Base-by-base conservation (phyloP, 1,140 invertebrate genomes). In the Aricia agestis region DNA sequence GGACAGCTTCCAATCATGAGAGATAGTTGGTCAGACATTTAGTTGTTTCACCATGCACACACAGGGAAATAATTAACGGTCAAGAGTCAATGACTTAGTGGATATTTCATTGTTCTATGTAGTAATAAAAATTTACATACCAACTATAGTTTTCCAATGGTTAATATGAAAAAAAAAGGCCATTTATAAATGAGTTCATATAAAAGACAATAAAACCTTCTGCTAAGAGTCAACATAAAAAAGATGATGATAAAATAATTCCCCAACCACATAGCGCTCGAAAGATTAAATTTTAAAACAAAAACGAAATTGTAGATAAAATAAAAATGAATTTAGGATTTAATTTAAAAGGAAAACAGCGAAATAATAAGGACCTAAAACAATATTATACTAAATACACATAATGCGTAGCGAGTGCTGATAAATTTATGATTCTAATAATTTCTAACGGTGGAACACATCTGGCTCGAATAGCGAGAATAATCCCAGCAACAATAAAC, bases 101-200 rank as follows among this genome's bases (percentile, higher is more conserved):
- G 57, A 61, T 9, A 68, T 36, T 19, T 9, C 13, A 41, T 69
- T 69, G 68, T 72, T 41, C 17, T 72, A 45, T 68, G 66, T 69
- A 45, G 18, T 65, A 67, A 82, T 78, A 76, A 76, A 81, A 73
- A 72, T 79, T 86, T 90, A 91, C 89, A 82, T 89, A 91, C 89
- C 89, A 71, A 91, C 89, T 89, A 86, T 79, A 73, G 74, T 69
- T 75, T 76, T 89, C 87, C 86, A 84, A 79, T 82, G 9, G 79
- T 81, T 78, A 77, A 77, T 77, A 78, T 85, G 87, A 83, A 89
- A 89, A 80, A 80, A 77, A 85, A 82, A 83, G 87, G 74, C 78
- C 77, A 82, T 81, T 84, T 85, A 83, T 36, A 63, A 19, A 63
- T 25, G 18, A 19, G 2, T 59, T 59, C 9, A 41, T 13, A 13